Conservation (phyloP, 2,113 vertebrate species). For the Thamnaconus septentrionalis region DNA sequence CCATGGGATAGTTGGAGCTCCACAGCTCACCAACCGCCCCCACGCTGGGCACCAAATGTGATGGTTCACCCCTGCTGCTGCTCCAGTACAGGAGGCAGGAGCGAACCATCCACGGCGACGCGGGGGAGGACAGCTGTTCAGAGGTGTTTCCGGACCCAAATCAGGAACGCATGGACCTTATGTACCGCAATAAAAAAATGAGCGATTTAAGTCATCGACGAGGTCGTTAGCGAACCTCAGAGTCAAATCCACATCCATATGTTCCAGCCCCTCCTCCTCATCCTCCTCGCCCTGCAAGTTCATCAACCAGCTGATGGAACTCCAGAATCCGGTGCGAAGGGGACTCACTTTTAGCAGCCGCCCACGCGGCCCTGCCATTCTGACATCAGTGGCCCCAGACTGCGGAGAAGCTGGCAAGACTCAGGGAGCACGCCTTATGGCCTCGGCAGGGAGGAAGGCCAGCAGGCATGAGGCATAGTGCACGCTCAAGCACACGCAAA, state of each 20-base stretch:
- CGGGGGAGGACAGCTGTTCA: slow-evolving; percentile 64
- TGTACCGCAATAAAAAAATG: neutral
- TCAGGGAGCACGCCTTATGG: slow-evolving; percentile 74
- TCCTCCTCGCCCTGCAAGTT: slow-evolving; percentile 50
- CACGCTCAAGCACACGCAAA: slow-evolving; percentile 12
- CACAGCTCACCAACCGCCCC: slow-evolving; percentile 82
- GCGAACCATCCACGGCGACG: slow-evolving; percentile 74
- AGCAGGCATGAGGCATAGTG: slow-evolving; percentile 52
- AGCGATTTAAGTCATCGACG: slow-evolving; percentile 1
- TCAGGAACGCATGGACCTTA: neutral
- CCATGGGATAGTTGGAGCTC: slow-evolving; percentile 82
- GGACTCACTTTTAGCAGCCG: slow-evolving; percentile 77
- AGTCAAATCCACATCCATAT: slow-evolving; percentile 12
- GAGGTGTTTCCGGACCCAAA: slow-evolving; percentile 8
- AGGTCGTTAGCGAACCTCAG: no score
- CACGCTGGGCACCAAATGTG: slow-evolving; percentile 85
- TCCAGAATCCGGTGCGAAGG: slow-evolving; percentile 75
- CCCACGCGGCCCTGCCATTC: slow-evolving; percentile 76
- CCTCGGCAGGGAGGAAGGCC: slow-evolving; percentile 68
- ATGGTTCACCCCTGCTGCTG: slow-evolving; percentile 85
- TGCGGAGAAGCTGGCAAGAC: slow-evolving; percentile 71
- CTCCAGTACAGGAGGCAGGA: slow-evolving; percentile 76
- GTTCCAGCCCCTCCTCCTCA: slow-evolving; percentile 3
- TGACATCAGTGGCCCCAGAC: slow-evolving; percentile 77
- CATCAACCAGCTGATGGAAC: slow-evolving; percentile 71